Base-by-base conservation (phyloP, 1,140 invertebrate species). In the Cylas formicarius region DNA sequence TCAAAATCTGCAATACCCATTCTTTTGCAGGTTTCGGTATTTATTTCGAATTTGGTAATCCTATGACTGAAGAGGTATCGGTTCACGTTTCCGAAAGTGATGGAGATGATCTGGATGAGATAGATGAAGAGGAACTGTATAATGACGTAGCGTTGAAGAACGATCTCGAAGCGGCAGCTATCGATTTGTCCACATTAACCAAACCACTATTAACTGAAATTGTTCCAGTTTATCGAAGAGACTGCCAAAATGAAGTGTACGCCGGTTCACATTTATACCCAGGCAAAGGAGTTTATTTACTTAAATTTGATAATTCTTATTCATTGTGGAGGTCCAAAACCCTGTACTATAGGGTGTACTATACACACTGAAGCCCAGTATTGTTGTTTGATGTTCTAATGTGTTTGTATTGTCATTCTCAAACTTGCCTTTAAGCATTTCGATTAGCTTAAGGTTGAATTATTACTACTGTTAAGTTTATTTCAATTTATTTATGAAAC, bases 291-390 rank as follows among this genome's bases (percentile, higher is more conserved):
- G 88, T 98, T 23, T 99, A 99, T 72, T 72, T 98, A 62, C 73
- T 99, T 6, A 99, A 99, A 73, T 99, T 99, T 70, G 96, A 99
- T 71, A 99, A 99, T 72, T 95, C 93, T 0, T 99, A 97, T 70
- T 97, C 93, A 27, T 72, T 99, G 40, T 99, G 95, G 95, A 80
- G 97, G 57, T 96, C 91, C 54, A 99, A 99, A 81, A 97, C 91
- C 8, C 75, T 99, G 18, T 99, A 98, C 67, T 99, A 99, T 69
- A 77, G 95, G 69, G 92, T 99, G 27, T 99, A 96, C 66, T 99
- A 98, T 60, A 96, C 92, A 35, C 80, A 80, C 50, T 81, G 63
- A 26, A 11, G n/a, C 11, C 3, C 11, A 29, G 27, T 29, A 29
- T 29, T 29, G 9, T 13, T 29, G 4, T 13, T 29, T 29, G 11